A percentile compares a stretch with the other conserved stretches of the same genome.
Evolutionary conservation across 2,797 vertebrate species (phyloP).

Genomic region (Oreochromis mossambicus): DNA sequence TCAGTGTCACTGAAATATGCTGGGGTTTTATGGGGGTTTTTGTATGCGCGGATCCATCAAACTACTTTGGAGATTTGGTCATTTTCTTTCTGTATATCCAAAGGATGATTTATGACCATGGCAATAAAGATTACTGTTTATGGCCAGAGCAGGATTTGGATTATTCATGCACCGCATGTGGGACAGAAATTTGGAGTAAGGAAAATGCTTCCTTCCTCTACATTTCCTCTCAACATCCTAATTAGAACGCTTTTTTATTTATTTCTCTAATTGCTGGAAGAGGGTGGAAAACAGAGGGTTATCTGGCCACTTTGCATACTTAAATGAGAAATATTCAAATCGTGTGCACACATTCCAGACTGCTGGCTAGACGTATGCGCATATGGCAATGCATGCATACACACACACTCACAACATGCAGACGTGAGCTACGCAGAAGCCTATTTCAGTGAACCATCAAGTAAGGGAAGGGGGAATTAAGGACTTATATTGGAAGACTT

Average conservation of each 20-base stretch:
- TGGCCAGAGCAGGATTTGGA: conserved; percentile 27
- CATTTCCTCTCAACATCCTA: conserved; percentile 37
- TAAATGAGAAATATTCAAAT: conserved; percentile 69
- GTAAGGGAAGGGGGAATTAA: conserved; percentile 24
- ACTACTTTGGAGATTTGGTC: conserved; percentile 34
- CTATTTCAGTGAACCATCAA: conserved; percentile 53
- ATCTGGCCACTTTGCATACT: conserved; percentile 58
- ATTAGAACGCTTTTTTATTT: conserved; percentile 56
- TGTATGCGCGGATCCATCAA: conserved; percentile 11
- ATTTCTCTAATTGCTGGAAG: conserved; percentile 57
- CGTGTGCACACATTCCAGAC: neutral
- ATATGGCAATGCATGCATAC: neutral
- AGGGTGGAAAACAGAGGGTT: conserved; percentile 36
- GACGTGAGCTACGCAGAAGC: neutral
- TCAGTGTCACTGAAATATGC: conserved; percentile 9
- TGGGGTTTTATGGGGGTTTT: neutral
- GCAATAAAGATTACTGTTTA: conserved; percentile 47
- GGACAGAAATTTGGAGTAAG: neutral
- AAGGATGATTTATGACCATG: conserved; percentile 24
- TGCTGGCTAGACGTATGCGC: neutral
- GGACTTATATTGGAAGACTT: neutral
- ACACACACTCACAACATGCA: neutral
- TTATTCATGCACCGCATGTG: conserved; percentile 49
- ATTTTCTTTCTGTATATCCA: conserved; percentile 20
- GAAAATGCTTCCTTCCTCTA: conserved; percentile 26